Percentiles rank a stretch among this genome's conserved stretches.
Evolutionary conservation across 2,888 invertebrate species (phyloP).

Genomic region (Xanthia icteritia): DNA sequence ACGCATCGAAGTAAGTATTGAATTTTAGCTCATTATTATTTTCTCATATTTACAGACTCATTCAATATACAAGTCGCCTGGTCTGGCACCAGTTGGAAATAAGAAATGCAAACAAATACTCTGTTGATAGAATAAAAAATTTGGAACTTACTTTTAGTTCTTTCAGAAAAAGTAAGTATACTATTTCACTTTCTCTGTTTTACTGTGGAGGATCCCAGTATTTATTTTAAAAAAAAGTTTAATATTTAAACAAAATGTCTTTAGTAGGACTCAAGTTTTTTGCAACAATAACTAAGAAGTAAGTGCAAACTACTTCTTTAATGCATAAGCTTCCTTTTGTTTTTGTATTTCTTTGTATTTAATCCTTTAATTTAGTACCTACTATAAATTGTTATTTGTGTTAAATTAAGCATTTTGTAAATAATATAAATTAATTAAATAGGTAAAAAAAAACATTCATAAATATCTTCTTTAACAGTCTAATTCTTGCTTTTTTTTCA

Average conservation of each 20-base stretch:
- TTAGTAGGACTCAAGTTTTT: not conserved
- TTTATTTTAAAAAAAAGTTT: too few species aligned
- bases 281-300: not conserved
- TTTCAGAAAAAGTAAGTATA: constrained; percentile 94
- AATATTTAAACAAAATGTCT: not conserved
- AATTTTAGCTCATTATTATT: not conserved
- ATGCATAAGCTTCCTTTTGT: too few species aligned
- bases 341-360: not conserved
- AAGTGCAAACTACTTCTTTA: not conserved
- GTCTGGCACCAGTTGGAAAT: constrained; percentile 94
- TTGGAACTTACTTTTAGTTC: constrained; percentile 95
- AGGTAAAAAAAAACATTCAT: not conserved
- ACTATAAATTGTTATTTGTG: too few species aligned
- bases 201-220: not conserved
- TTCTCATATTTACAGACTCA: constrained; percentile 89
- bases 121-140: constrained; percentile 94
- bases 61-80: constrained; percentile 95
- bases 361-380: too few species aligned
- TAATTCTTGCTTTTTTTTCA: constrained; percentile 84
- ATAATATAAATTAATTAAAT: too few species aligned
- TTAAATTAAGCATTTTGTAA: too few species aligned
- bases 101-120: constrained; percentile 90
- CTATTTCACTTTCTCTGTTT: constrained; percentile 9
- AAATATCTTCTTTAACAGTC: not conserved
- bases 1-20: not conserved